Evolutionary conservation across 2,797 vertebrate genomes (phyloP).

Genomic region (Clarias laeviceps): DNA sequence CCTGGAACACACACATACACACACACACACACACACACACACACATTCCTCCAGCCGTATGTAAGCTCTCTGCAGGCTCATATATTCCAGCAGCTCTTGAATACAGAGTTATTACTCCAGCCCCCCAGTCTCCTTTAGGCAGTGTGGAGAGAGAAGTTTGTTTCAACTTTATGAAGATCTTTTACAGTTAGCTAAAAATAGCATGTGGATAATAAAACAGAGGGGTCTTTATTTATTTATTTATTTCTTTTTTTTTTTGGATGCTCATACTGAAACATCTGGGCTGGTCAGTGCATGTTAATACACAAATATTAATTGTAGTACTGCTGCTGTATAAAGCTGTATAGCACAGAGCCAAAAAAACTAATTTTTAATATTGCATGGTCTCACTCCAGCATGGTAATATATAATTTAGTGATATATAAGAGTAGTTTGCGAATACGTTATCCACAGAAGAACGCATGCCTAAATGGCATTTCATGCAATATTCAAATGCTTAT

Average conservation of each 20-base stretch:
- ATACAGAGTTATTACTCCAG: conserved; percentile 64
- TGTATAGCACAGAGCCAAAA: too few relatives aligned
- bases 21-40: conserved; percentile 46
- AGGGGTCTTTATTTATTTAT: background rate
- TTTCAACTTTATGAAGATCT: conserved; percentile 57
- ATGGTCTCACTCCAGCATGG: background rate
- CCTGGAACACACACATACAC: conserved; percentile 35
- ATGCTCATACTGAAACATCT: background rate
- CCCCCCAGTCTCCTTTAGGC: conserved; percentile 56
- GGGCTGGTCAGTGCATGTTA: background rate
- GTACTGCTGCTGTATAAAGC: too few relatives aligned
- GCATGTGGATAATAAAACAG: conserved; percentile 41
- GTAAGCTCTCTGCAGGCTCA: conserved; percentile 67
- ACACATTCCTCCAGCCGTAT: conserved; percentile 63
- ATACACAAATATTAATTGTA: background rate
- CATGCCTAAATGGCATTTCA: background rate
- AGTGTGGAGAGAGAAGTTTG: conserved; percentile 53
- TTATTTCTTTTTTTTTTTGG: background rate
- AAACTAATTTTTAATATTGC: background rate
- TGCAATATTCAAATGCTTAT: background rate
- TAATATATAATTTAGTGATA: too few relatives aligned
- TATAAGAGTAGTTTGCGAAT: background rate
- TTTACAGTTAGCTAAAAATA: conserved; percentile 66
- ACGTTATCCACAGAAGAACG: background rate
- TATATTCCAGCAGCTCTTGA: conserved; percentile 49